phyloP scores from a whole-genome alignment of 1,140 invertebrate genomes.

The Colletes latitarsis region DNA sequence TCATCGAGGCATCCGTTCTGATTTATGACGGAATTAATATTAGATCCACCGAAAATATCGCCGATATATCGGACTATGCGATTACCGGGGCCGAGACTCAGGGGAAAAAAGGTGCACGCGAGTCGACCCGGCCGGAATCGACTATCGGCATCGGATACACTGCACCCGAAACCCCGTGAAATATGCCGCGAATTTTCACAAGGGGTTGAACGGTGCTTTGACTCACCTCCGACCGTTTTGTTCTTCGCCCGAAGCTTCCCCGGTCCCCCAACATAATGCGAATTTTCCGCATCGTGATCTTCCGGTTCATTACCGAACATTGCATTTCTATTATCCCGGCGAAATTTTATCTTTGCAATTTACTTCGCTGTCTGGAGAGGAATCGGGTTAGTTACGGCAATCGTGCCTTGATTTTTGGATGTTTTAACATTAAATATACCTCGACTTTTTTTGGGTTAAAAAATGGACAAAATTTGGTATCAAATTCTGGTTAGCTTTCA shows the following conservation, averaged over 20 bases:
- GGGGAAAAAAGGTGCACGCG: conserved; percentile 1
- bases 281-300: too few species aligned
- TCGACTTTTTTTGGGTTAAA: too few species aligned
- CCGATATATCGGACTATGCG: conserved; percentile 50
- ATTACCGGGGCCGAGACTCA: conserved; percentile 15
- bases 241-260: background rate
- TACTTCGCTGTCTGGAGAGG: too few species aligned
- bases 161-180: conserved; percentile 12
- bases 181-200: conserved; percentile 9
- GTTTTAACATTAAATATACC: too few species aligned
- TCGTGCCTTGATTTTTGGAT: too few species aligned
- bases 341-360: too few species aligned
- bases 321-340: too few species aligned
- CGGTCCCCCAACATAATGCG: too few species aligned
- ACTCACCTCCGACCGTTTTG: conserved; percentile 17
- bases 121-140: conserved; percentile 8
- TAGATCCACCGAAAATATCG: conserved; percentile 56
- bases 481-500: too few species aligned
- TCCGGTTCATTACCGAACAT: too few species aligned
- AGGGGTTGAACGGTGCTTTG: background rate
- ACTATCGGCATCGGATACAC: background rate
- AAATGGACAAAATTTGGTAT: too few species aligned
- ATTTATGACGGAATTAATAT: conserved; percentile 67
- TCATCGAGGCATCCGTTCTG: conserved; percentile 56
- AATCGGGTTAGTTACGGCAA: too few species aligned